Base-by-base conservation (phyloP, 2,888 invertebrate genomes). In the Nudaria mundana region DNA sequence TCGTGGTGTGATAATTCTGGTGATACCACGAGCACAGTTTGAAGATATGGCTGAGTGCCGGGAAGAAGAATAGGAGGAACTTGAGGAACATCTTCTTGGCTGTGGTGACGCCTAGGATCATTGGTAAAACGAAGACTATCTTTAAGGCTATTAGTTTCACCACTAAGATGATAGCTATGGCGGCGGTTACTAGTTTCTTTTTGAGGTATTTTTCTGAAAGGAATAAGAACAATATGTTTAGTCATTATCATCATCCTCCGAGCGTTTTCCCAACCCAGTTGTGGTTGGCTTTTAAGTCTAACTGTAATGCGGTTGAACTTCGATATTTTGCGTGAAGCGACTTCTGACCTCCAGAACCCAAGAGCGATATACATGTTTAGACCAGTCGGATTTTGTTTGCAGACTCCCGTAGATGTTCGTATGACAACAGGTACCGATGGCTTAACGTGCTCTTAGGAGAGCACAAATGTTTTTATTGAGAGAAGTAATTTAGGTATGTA, bases 61-160 rank as follows among this genome's bases (percentile, higher is more conserved):
- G 96, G 81, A 96, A 95, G 24, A 96, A 68, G 89, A 96, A 96
- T 13, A 96, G 89, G 8, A 96, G 76, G 35, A 95, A 83, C 70
- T 96, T 96, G 28, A 96, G 84, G 64, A 96, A 90, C 60, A 96
- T 88, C 74, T 96, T 96, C 82, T 96, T 96, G 2, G 96, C 96
- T 0, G 95, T 93, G 1, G 94, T 93, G 11, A 95, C 92, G 2
- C 96, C 96, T 56, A 96, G 91, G 32, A 96, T 81, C 32, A 95
- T 77, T 0, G 96, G 96, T 46, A 95, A 80, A 12, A 96, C 89
- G 84, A 96, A 95, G 67, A 96, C 90, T 48, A 95, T 81, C 80
- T 95, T 95, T 58, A 95, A 80, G 48, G 94, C 95, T 52, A 96
- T 92, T 46, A 96, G 85, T 70, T 95, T 95, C 39, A 96, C 90